Conservation (phyloP, 2,888 invertebrate species). For the Acleris laterana region DNA sequence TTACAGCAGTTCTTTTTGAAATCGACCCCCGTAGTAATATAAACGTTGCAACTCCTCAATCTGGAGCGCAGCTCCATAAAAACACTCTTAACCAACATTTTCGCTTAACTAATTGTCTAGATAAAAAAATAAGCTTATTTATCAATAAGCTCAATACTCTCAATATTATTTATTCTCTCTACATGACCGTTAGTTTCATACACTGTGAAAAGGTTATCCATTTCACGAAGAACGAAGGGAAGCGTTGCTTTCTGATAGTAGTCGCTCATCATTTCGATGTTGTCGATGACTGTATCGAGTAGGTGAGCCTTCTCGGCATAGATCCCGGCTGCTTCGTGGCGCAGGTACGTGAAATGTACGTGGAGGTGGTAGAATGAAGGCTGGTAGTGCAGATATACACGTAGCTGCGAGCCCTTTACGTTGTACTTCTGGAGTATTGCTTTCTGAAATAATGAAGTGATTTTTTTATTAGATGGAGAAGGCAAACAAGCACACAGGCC, state of each 20-base stretch:
- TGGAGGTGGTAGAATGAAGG: conserved; percentile 99
- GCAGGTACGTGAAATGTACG: conserved; percentile 94
- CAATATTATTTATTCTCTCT: conserved; percentile 66
- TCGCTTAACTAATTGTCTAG: conserved; percentile 44
- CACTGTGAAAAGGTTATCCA: conserved; percentile 88
- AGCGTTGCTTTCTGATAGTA: conserved; percentile 94
- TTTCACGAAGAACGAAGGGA: conserved; percentile 91
- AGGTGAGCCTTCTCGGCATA: conserved; percentile 94
- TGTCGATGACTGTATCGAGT: conserved; percentile 94
- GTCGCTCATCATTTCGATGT: conserved; percentile 91
- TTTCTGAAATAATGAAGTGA: conserved; percentile 78
- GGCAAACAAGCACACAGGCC: background rate
- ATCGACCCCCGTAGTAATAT: conserved; percentile 77
- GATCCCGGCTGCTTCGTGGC: conserved; percentile 92
- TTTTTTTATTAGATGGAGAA: background rate
- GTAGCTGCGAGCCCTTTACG: conserved; percentile 87
- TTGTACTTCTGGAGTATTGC: conserved; percentile 91
- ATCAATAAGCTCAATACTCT: conserved; percentile 58
- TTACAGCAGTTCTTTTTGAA: conserved; percentile 68
- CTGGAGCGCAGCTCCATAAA: conserved; percentile 85
- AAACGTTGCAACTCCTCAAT: conserved; percentile 85
- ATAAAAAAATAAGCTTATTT: conserved; percentile 54
- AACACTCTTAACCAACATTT: conserved; percentile 79
- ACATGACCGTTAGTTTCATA: conserved; percentile 85
- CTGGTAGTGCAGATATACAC: conserved; percentile 97